These are phyloP conservation scores for Aphelenchoides besseyi DNA, from an alignment of 1,140 invertebrate genomes.

Conservation along the genomic window DNA sequence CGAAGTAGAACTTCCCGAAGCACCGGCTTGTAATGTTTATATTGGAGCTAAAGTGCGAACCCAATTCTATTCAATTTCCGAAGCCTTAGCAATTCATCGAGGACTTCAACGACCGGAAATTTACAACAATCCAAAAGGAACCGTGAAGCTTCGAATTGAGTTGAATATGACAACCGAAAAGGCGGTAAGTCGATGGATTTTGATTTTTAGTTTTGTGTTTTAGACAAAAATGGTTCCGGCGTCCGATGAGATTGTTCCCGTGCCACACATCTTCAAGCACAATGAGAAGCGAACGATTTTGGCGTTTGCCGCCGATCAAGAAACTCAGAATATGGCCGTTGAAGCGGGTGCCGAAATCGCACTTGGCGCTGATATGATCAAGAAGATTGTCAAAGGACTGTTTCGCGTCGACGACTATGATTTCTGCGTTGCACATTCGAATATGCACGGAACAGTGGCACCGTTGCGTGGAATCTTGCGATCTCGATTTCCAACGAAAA, in stretches of 20 bases:
- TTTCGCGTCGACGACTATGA: constrained; percentile 60
- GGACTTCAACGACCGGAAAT: constrained; percentile 53
- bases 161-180: constrained; percentile 61
- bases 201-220: constrained; percentile 25
- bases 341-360: constrained; percentile 58
- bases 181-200: constrained; percentile 36
- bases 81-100: constrained; percentile 54
- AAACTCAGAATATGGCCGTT: constrained; percentile 50
- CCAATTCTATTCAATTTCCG: constrained; percentile 50
- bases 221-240: constrained; percentile 58
- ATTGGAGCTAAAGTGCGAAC: constrained; percentile 43
- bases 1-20: constrained; percentile 43
- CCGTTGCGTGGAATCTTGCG: constrained; percentile 56
- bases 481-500: constrained; percentile 53
- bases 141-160: constrained; percentile 54
- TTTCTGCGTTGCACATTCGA: constrained; percentile 58
- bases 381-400: constrained; percentile 62
- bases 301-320: constrained; percentile 51
- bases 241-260: constrained; percentile 55
- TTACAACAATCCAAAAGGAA: constrained; percentile 56
- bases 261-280: constrained; percentile 56
- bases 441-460: constrained; percentile 53
- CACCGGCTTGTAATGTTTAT: constrained; percentile 45
- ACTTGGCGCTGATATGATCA: constrained; percentile 56
- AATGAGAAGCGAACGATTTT: constrained; percentile 59